A percentile compares a stretch with the other conserved stretches of the same genome.
These are phyloP conservation scores for Oceanodroma tethys DNA, from an alignment of 2,113 vertebrate species.

Conservation along the genomic window DNA sequence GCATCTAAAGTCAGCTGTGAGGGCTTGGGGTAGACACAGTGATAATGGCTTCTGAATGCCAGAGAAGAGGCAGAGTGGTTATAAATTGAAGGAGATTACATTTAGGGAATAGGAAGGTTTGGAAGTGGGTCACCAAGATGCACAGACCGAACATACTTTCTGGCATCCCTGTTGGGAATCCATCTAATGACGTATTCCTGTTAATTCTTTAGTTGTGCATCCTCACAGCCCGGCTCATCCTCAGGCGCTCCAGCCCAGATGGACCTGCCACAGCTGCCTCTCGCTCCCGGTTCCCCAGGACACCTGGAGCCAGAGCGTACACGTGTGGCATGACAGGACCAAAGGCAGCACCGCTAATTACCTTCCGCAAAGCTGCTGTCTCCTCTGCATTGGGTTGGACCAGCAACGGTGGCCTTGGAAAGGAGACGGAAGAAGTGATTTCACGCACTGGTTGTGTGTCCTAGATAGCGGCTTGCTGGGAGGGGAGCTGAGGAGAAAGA, in stretches of 20 bases:
- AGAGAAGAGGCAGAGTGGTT: neutral
- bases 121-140: neutral
- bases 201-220: neutral
- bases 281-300: neutral
- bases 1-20: neutral
- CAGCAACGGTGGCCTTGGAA: neutral
- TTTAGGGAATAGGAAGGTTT: neutral
- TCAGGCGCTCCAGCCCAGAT: neutral
- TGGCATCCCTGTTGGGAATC: neutral
- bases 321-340: neutral
- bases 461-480: neutral
- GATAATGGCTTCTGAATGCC: neutral
- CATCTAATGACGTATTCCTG: neutral
- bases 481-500: neutral
- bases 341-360: neutral
- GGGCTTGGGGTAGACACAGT: neutral
- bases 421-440: neutral
- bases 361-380: neutral
- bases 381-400: neutral
- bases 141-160: neutral
- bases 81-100: neutral
- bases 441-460: neutral
- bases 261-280: conserved; percentile 30
- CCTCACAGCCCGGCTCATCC: neutral
- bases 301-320: neutral